Percentiles rank a stretch among this genome's conserved stretches.
Evolutionary conservation across 2,113 vertebrate genomes (phyloP).

Genomic region (Tapirus terrestris): DNA sequence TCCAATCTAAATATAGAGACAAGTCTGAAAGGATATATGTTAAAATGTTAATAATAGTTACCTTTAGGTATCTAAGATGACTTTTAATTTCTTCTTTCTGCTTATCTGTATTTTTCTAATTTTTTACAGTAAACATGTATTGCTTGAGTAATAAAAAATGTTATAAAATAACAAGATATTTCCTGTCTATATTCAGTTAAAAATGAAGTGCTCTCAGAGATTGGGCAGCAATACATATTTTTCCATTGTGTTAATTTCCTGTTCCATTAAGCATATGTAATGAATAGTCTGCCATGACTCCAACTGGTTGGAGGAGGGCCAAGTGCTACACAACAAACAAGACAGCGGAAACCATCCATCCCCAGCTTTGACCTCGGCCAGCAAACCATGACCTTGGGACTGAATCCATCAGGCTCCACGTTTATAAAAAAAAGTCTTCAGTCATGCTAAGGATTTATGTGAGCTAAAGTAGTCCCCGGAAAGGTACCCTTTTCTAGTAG

Average conservation of each 20-base stretch:
- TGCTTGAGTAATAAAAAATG: constrained; percentile 48
- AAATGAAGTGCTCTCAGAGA: constrained; percentile 62
- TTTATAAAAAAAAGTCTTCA: background rate
- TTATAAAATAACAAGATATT: constrained; percentile 50
- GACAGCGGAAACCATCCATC: background rate
- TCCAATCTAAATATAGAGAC: constrained; percentile 35
- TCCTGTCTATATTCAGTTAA: constrained; percentile 56
- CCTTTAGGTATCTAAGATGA: background rate
- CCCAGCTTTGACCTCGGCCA: background rate
- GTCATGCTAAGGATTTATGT: background rate
- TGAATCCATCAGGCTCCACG: background rate
- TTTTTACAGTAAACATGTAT: constrained; percentile 52
- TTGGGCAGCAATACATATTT: constrained; percentile 38
- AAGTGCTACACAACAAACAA: background rate
- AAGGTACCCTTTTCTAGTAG: background rate
- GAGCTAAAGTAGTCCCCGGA: background rate
- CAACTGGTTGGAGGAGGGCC: background rate
- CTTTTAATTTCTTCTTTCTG: constrained; percentile 66
- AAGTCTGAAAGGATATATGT: background rate
- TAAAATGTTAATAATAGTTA: constrained; percentile 47
- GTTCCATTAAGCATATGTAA: constrained; percentile 57
- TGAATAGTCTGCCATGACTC: constrained; percentile 4
- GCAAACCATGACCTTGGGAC: background rate
- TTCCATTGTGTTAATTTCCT: constrained; percentile 71
- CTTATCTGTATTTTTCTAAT: constrained; percentile 67